Evolutionary conservation across 2,113 vertebrate species (phyloP), one percentile per base, ranked within the genome.

Genomic region (Capricornis sumatraensis): DNA sequence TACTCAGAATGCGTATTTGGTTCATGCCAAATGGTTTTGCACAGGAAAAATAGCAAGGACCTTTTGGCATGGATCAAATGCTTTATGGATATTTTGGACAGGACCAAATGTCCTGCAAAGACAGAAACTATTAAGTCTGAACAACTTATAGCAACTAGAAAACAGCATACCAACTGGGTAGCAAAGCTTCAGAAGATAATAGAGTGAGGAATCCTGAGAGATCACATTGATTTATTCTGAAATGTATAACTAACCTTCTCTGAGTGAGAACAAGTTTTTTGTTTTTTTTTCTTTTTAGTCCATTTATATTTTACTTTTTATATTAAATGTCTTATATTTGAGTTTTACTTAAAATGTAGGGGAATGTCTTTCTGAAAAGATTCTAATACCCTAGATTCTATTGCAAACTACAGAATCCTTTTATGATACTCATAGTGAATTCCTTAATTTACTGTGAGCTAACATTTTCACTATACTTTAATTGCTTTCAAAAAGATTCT

Each of bases 381-480:
- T 67, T 62, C 17, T 50, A 82, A 71, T 81, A 78, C 17, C 60
- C 58, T 92, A n/a, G 15, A 58, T 78, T 62, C 27, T 50, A 82
- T 64, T 64, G 40, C 50, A 64, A 96, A 95, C 21, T 60, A 91
- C 0, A 82, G 62, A 94, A 23, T 55, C 83, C n/a, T 85, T 82
- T 74, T 57, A 91, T 53, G 81, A 84, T 57, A 62, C 5, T 9
- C 90, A 64, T 3, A 89, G 57, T 13, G 28, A 88, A 85, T 60
- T 91, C 45, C 45, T 95, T 95, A 55, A 28, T 81, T 87, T 27
- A 79, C 7, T 60, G 3, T 85, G 21, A 96, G 28, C 27, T 82
- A 85, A 50, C 57, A 89, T 71, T 96, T 91, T 97, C 23, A 67
- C 53, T 91, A 87, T 90, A 50, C 64, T 87, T 94, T 28, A 92